These are phyloP conservation scores for Chaetura pelagica DNA, from an alignment of 2,113 vertebrate species.

Conservation along the genomic window DNA sequence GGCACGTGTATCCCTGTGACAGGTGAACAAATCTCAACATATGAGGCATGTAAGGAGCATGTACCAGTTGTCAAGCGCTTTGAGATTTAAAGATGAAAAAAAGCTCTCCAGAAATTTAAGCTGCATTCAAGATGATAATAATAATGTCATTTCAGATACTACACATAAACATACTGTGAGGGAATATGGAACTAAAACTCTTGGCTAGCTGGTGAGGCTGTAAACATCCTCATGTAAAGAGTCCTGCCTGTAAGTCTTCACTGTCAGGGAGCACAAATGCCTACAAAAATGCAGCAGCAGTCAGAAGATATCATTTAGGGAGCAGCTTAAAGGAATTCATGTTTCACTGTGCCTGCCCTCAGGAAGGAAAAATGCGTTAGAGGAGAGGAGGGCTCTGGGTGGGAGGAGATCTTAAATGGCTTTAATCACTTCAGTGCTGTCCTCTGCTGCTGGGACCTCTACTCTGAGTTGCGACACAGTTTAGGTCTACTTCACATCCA, in stretches of 20 bases:
- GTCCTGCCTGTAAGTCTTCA: constrained; percentile 57
- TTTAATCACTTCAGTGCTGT: neutral
- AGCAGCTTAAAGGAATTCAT: neutral
- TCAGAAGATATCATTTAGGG: neutral
- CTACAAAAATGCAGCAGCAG: neutral
- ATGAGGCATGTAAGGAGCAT: neutral
- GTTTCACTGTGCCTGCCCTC: neutral
- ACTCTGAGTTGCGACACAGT: neutral
- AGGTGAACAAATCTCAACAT: neutral
- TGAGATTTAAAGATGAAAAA: constrained; percentile 6
- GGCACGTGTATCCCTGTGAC: neutral
- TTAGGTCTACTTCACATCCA: neutral
- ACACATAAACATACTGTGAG: neutral
- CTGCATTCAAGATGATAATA: neutral
- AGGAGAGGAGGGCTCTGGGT: neutral
- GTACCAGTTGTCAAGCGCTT: neutral
- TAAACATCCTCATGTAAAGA: constrained; percentile 57
- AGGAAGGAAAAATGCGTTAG: neutral
- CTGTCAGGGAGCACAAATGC: constrained; percentile 27
- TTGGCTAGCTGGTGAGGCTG: constrained; percentile 30
- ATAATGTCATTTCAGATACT: constrained; percentile 28
- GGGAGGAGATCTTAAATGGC: neutral
- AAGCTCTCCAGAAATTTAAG: constrained; percentile 13
- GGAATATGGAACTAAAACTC: constrained; percentile 58
- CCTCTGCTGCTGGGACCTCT: neutral